Conservation (phyloP, 2,888 invertebrate genomes). For the Rhagonycha lutea region DNA sequence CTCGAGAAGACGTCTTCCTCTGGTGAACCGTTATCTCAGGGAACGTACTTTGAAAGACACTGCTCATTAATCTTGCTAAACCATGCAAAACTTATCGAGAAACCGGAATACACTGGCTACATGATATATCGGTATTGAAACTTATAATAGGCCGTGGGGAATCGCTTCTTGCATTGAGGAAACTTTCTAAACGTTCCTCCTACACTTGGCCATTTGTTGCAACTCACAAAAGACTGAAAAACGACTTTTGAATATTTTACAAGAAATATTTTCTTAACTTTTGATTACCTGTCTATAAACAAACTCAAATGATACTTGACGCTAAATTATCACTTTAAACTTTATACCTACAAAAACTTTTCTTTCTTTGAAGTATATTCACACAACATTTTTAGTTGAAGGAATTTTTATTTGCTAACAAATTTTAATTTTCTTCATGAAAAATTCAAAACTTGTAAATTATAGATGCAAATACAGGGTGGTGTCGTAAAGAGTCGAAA, state of each 20-base stretch:
- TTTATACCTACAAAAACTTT: slow-evolving; percentile 3
- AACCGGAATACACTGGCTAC: slow-evolving; percentile 47
- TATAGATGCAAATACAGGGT: not conserved
- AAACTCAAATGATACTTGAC: slow-evolving; percentile 13
- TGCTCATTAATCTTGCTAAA: slow-evolving; percentile 56
- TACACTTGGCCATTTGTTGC: slow-evolving; percentile 43
- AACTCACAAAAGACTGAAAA: slow-evolving; percentile 46
- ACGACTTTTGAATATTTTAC: slow-evolving; percentile 47
- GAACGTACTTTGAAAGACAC: slow-evolving; percentile 48
- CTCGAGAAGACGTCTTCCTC: slow-evolving; percentile 42
- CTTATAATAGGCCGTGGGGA: slow-evolving; percentile 53
- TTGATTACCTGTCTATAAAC: slow-evolving; percentile 48
- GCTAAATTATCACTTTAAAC: slow-evolving; percentile 19
- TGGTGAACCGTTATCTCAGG: slow-evolving; percentile 38
- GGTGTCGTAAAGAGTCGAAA: not conserved
- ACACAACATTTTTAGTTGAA: not conserved
- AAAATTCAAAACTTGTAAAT: not conserved
- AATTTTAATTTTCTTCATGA: not conserved
- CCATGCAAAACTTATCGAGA: slow-evolving; percentile 55
- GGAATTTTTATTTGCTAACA: not conserved
- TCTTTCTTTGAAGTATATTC: slow-evolving; percentile 7
- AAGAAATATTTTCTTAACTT: slow-evolving; percentile 43
- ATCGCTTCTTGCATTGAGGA: slow-evolving; percentile 40
- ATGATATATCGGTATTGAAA: slow-evolving; percentile 55
- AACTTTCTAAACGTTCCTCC: slow-evolving; percentile 36